Conservation (phyloP, 2,888 invertebrate species). For the Pterostichus madidus region DNA sequence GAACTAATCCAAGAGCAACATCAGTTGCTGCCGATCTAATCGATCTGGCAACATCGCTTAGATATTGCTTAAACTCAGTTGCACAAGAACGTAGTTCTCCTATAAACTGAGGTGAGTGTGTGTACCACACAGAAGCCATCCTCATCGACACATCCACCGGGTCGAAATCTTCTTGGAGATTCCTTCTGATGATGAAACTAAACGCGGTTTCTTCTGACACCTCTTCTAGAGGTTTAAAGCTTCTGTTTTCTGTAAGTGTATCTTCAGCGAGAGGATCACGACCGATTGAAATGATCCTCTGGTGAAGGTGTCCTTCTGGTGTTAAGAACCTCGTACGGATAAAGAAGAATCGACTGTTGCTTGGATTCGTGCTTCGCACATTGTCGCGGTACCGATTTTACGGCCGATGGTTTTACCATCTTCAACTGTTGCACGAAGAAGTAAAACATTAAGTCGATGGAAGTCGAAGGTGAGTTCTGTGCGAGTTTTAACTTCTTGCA, state of each 20-base stretch:
- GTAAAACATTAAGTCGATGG: conserved; percentile 91
- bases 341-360: conserved; percentile 83
- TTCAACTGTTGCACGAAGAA: conserved; percentile 88
- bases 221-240: neutral
- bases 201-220: conserved; percentile 76
- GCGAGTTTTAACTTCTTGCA: conserved; percentile 76
- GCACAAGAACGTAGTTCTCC: conserved; percentile 93
- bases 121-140: conserved; percentile 96
- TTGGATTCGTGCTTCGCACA: conserved; percentile 93
- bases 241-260: conserved; percentile 68
- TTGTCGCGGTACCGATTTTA: conserved; percentile 96
- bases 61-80: conserved; percentile 93
- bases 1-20: conserved; percentile 94
- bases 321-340: conserved; percentile 91
- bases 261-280: conserved; percentile 83
- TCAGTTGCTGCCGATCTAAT: conserved; percentile 95
- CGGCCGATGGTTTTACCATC: conserved; percentile 86
- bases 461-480: conserved; percentile 96
- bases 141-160: conserved; percentile 72
- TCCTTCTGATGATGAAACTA: conserved; percentile 78
- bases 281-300: conserved; percentile 92
- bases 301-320: conserved; percentile 89
- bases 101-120: conserved; percentile 93
- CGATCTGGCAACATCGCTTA: conserved; percentile 90
- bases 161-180: conserved; percentile 67